These are phyloP conservation scores for Eueremaeus valkanovi DNA, from an alignment of 2,888 invertebrate genomes.

Conservation along the genomic window DNA sequence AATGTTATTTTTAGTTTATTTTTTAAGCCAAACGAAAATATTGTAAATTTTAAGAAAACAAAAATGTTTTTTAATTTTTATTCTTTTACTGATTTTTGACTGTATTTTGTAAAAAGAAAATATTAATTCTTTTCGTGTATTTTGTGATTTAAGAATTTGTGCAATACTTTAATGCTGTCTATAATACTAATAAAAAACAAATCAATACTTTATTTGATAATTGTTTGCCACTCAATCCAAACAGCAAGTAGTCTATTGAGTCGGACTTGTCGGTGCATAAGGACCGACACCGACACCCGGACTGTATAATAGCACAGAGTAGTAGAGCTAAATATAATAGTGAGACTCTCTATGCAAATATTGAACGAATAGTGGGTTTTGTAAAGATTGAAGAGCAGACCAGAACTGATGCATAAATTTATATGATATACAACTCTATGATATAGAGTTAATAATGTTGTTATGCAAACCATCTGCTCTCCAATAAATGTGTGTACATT, in stretches of 20 bases:
- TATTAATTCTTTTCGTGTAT: too few relatives aligned
- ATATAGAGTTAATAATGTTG: constrained; percentile 38
- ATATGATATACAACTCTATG: constrained; percentile 32
- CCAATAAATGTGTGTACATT: constrained; percentile 11
- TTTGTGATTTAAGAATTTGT: background rate
- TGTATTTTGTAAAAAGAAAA: too few relatives aligned
- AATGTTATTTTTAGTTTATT: background rate
- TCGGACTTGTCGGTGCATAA: background rate
- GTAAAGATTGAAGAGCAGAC: background rate
- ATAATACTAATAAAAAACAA: constrained; percentile 3
- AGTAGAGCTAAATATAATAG: background rate
- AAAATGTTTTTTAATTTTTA: too few relatives aligned
- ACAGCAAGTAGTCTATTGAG: background rate
- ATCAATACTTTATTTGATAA: constrained; percentile 31
- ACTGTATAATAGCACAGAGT: background rate
- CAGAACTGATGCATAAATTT: constrained; percentile 36
- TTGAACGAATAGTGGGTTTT: constrained; percentile 14
- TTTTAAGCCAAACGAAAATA: background rate
- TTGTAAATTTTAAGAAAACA: too few relatives aligned
- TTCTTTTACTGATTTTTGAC: too few relatives aligned
- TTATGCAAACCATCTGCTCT: constrained; percentile 36
- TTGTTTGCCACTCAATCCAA: background rate
- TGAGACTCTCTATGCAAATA: constrained; percentile 20
- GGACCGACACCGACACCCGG: background rate
- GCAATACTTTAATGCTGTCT: constrained; percentile 14